Evolutionary conservation across 1,140 invertebrate species (phyloP).

Genomic region (Drosophila parabipectinata): DNA sequence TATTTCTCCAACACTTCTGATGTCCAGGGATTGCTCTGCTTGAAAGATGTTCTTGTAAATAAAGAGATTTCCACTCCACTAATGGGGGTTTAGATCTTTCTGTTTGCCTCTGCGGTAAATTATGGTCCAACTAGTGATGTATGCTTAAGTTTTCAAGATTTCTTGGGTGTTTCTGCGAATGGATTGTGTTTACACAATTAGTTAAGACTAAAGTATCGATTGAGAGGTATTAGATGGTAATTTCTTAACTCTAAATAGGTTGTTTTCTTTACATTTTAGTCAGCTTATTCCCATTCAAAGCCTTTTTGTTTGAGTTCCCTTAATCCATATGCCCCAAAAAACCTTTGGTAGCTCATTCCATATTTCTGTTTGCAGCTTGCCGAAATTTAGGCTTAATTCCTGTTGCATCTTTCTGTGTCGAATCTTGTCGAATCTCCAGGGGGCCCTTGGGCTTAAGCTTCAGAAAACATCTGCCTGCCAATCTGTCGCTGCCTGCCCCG

Average conservation of each 20-base stretch:
- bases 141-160: background rate
- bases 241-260: background rate
- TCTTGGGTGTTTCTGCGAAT: background rate
- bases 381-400: conserved; percentile 50
- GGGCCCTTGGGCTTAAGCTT: conserved; percentile 52
- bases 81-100: conserved; percentile 25
- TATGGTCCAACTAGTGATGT: conserved; percentile 16
- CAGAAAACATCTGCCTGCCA: conserved; percentile 66
- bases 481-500: conserved; percentile 42
- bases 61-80: conserved; percentile 35
- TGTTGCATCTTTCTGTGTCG: conserved; percentile 24
- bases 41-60: conserved; percentile 38
- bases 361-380: conserved; percentile 69
- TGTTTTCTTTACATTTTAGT: background rate
- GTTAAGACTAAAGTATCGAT: background rate
- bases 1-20: conserved; percentile 41
- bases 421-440: conserved; percentile 14
- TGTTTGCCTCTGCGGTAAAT: conserved; percentile 6
- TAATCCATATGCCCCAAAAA: conserved; percentile 24
- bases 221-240: background rate
- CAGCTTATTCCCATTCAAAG: background rate
- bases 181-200: background rate
- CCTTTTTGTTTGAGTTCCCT: background rate
- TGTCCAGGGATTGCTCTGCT: conserved; percentile 4
- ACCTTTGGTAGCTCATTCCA: conserved; percentile 36